phyloP scores from a whole-genome alignment of 2,797 vertebrate species.

The Oreochromis mossambicus region DNA sequence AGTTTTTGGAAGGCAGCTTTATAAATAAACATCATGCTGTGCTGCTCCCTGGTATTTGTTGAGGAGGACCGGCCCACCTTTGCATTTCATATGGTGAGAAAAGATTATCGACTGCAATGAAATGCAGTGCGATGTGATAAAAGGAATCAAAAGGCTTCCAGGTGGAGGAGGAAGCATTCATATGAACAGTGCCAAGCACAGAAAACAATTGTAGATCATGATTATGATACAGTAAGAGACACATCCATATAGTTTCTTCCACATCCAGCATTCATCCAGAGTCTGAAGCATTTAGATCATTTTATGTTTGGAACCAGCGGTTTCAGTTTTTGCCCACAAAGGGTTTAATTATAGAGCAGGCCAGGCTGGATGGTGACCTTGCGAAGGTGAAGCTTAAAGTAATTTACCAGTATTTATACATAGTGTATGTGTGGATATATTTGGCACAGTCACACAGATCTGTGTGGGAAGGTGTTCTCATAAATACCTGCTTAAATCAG shows the following conservation, averaged over 20 bases:
- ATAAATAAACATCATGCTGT: background rate
- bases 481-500: background rate
- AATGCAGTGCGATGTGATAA: background rate
- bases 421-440: background rate
- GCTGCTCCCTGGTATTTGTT: background rate
- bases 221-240: background rate
- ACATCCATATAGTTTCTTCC: background rate
- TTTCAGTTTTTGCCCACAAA: background rate
- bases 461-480: background rate
- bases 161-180: background rate
- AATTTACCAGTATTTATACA: background rate
- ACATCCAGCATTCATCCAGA: background rate
- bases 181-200: fast-evolving
- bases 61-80: background rate
- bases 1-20: background rate
- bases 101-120: background rate
- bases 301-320: background rate
- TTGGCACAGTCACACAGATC: background rate
- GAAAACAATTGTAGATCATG: background rate
- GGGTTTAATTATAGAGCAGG: background rate
- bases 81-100: background rate
- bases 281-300: background rate
- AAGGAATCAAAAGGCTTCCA: background rate
- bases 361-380: fast-evolving
- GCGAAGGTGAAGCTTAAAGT: background rate